Evolutionary conservation across 2,113 vertebrate species (phyloP), one percentile per base, ranked within the genome.

Genomic region (Aplodontia rufa): DNA sequence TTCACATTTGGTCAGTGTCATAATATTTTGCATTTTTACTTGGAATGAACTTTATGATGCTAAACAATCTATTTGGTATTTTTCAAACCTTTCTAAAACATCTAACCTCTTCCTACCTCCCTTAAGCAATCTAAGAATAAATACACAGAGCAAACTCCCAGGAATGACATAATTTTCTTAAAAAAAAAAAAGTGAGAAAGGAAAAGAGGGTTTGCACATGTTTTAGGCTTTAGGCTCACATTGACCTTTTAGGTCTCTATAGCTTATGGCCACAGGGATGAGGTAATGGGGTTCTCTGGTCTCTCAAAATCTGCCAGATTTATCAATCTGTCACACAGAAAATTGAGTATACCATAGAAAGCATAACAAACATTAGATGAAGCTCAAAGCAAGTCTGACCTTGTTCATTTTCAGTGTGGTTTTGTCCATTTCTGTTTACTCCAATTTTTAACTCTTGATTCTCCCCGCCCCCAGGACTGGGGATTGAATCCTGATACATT

Each of bases 1-100:
- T 99, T 99, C 99, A 99, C 99, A 99, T 99, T 99, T 99, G 99
- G 99, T 99, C 99, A 99, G 99, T 99, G 99, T 99, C 99, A 99
- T 99, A 99, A 99, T 99, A 99, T 99, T 99, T 99, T 99, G 99
- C 99, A 99, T 99, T 99, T 99, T 99, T 99, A 99, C 99, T 99
- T 99, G 99, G 99, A 99, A 99, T 99, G 99, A 99, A 99, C 99
- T 99, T 99, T 99, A 99, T 99, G 99, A 99, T 99, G 99, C 99
- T 99, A 99, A 98, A 99, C 99, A 98, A 98, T 99, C 99, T 98
- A 99, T 99, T 99, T 99, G 55, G 20, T 55, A 55, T 60, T 74
- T n/a, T 64, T 93, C 26, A 91, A n/a, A 79, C 10, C 74, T 26
- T 75, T 91, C 55, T n/a, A 58, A 72, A 83, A 68, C 5, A 24